Evolutionary conservation across 2,113 vertebrate species (phyloP).

Genomic region (Barnardius zonarius): DNA sequence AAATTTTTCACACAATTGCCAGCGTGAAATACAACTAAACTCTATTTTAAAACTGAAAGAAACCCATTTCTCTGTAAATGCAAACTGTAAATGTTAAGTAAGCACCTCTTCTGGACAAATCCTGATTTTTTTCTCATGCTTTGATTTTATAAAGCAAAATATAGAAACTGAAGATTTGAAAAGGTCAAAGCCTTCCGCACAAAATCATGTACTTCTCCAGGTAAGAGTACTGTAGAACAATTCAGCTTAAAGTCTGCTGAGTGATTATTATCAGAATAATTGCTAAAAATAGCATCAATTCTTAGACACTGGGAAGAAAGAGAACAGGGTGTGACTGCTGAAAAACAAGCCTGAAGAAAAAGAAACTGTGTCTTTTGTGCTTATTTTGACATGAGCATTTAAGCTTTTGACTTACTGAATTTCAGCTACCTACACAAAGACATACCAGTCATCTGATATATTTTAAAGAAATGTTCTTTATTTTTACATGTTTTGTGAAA

Average conservation of each 20-base stretch:
- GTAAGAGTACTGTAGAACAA: not conserved
- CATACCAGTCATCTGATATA: not conserved
- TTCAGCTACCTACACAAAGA: not conserved
- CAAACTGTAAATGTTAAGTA: not conserved
- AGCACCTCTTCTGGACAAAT: not conserved
- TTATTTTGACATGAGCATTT: not conserved
- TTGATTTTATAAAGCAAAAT: not conserved
- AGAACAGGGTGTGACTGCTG: not conserved
- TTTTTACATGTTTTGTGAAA: not conserved
- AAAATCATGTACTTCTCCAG: not conserved
- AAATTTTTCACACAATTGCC: not conserved
- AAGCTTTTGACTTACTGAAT: not conserved
- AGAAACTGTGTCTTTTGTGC: not conserved
- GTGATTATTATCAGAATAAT: conserved; percentile 17
- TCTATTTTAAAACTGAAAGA: not conserved
- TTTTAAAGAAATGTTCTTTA: not conserved
- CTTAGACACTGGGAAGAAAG: not conserved
- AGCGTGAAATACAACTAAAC: not conserved
- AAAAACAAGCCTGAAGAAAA: conserved; percentile 5
- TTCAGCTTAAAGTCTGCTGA: not conserved
- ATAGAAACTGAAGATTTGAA: not conserved
- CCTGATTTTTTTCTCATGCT: rapidly evolving
- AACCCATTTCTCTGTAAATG: not conserved
- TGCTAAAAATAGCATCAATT: conserved; percentile 30
- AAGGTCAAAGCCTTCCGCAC: not conserved